These are phyloP conservation scores for Myoxocephalus aenaeus DNA, from an alignment of 2,797 vertebrate genomes.

Conservation along the genomic window DNA sequence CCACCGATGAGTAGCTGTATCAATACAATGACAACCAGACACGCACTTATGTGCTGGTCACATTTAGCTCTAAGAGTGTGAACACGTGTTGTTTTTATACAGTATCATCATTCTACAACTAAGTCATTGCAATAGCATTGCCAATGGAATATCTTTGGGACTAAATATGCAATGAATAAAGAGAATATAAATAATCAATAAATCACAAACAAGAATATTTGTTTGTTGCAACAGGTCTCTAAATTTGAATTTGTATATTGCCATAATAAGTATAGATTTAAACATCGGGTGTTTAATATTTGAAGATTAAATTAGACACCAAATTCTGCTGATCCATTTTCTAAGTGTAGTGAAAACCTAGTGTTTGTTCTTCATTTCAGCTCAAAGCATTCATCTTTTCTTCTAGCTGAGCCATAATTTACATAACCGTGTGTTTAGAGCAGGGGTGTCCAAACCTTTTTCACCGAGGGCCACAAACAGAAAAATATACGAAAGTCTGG, in stretches of 20 bases:
- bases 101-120: neutral
- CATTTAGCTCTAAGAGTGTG: too few relatives aligned
- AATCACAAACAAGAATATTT: neutral
- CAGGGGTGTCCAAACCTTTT: too few relatives aligned
- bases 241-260: neutral
- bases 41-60: neutral
- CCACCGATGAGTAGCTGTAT: too few relatives aligned
- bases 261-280: neutral
- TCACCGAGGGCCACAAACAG: too few relatives aligned
- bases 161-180: neutral
- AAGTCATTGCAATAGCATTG: neutral
- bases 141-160: neutral
- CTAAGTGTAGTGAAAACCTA: too few relatives aligned
- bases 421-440: too few relatives aligned
- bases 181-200: neutral
- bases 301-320: neutral
- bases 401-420: too few relatives aligned
- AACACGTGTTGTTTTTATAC: too few relatives aligned
- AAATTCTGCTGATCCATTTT: too few relatives aligned
- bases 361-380: too few relatives aligned
- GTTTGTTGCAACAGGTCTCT: neutral
- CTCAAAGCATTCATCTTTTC: too few relatives aligned
- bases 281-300: neutral
- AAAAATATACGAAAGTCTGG: too few relatives aligned
- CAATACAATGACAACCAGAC: neutral